Evolutionary conservation across 2,888 invertebrate species (phyloP), one percentile per base, ranked within the genome.

Genomic region (Helicoverpa assulta): DNA sequence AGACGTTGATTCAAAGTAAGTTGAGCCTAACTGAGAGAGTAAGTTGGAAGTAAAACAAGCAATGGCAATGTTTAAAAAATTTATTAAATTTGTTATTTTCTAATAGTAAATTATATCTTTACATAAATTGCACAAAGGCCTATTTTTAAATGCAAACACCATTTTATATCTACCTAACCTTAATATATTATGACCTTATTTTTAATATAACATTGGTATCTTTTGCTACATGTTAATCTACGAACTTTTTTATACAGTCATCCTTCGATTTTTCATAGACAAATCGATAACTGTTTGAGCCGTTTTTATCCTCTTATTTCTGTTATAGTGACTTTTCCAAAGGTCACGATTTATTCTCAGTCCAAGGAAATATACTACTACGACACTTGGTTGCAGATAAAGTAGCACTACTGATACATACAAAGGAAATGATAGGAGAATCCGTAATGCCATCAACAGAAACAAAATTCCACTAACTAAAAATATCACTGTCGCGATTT

Each of bases 401-500:
- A 61, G 50, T 0, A 79, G 8, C 0, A 69, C 10, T 0, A 7
- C 12, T 16, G 51, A 0, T 1, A 79, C 43, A 43, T 18, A 55
- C 0, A 0, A 0, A 18, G 76, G 69, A 18, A 77, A 58, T 0
- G 0, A 0, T 2, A 37, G 4, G 1, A 16, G 19, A 0, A 0
- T 2, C 14, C 2, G 10, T 29, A 76, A 40, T 0, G 59, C 52
- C 14, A 77, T 10, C 1, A 68, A 8, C 5, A 79, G 21, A 53
- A 68, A 64, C 4, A 57, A 14, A 5, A 43, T 5, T 4, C 79
- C 79, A 47, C 67, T 70, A 2, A 80, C 43, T 16, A 73, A 62
- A 16, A 80, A 80, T 29, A 80, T 69, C 1, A 60, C n/a, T 0
- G 81, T 77, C 7, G 64, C 54, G 1, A 80, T 43, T n/a, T 65